phyloP scores from a whole-genome alignment of 2,888 invertebrate genomes.

The Eupithecia insigniata region DNA sequence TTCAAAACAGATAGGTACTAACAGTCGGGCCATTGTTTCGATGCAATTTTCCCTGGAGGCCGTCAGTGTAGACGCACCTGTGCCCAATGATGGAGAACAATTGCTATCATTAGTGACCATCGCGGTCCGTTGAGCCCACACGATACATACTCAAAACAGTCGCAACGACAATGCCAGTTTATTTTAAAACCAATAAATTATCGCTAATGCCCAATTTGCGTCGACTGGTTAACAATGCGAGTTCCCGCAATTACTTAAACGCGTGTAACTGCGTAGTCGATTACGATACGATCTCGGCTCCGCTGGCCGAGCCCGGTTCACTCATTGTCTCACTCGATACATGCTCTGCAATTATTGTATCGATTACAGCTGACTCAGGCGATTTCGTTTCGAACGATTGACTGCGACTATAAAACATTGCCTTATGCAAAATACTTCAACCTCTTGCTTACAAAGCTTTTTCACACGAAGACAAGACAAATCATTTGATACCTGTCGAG shows the following conservation, averaged over 20 bases:
- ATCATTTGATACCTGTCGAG: background rate
- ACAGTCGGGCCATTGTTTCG: slow-evolving; percentile 34
- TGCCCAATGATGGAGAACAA: slow-evolving; percentile 79
- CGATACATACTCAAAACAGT: slow-evolving; percentile 79
- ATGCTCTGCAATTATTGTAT: slow-evolving; percentile 79
- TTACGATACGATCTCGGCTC: slow-evolving; percentile 77
- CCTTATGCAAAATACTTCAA: slow-evolving; percentile 2
- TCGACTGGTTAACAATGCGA: slow-evolving; percentile 80
- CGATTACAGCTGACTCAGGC: slow-evolving; percentile 79
- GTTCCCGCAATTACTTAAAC: slow-evolving; percentile 84
- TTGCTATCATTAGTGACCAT: slow-evolving; percentile 79
- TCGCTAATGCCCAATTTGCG: slow-evolving; percentile 84
- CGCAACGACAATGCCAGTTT: slow-evolving; percentile 77
- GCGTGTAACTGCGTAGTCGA: slow-evolving; percentile 76
- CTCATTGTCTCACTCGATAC: slow-evolving; percentile 80
- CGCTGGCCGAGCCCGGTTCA: slow-evolving; percentile 60
- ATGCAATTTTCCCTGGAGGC: slow-evolving; percentile 48
- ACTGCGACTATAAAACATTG: slow-evolving; percentile 74
- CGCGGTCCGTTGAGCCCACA: slow-evolving; percentile 68
- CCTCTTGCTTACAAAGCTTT: background rate
- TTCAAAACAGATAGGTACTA: slow-evolving; percentile 19
- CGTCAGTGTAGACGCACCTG: slow-evolving; percentile 67
- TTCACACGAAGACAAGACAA: background rate
- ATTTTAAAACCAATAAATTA: slow-evolving; percentile 82
- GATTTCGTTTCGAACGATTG: slow-evolving; percentile 71